phyloP scores from a whole-genome alignment of 2,888 invertebrate genomes.

The Phyllotreta striolata region DNA sequence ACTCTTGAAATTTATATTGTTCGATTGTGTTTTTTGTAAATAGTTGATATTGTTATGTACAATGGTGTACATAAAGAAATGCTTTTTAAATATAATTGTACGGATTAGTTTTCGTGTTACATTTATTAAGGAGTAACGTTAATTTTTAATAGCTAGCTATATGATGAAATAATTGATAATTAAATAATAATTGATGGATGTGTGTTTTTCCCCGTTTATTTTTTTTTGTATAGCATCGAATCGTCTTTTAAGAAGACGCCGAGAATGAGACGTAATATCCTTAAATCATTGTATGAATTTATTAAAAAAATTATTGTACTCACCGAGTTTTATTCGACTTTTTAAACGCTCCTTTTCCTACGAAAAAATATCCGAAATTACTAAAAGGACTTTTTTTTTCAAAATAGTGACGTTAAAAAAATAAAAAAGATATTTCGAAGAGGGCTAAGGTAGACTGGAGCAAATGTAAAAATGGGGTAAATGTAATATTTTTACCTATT shows the following conservation, averaged over 20 bases:
- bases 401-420: too few species aligned
- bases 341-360: too few species aligned
- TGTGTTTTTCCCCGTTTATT: constrained; percentile 51
- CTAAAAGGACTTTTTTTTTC: too few species aligned
- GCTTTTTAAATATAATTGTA: constrained; percentile 46
- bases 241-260: constrained; percentile 31
- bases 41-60: constrained; percentile 54
- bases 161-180: constrained; percentile 17
- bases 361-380: too few species aligned
- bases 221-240: constrained; percentile 33
- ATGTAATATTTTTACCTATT: too few species aligned
- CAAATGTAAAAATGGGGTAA: too few species aligned
- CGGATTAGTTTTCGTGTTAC: constrained; percentile 40
- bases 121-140: constrained; percentile 44
- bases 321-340: too few species aligned
- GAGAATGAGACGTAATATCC: constrained; percentile 38
- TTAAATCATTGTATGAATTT: constrained; percentile 44
- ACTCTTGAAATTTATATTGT: constrained; percentile 35
- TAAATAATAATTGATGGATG: constrained; percentile 45
- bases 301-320: constrained; percentile 38
- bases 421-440: too few species aligned
- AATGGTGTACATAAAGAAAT: constrained; percentile 53
- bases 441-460: too few species aligned
- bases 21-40: constrained; percentile 50
- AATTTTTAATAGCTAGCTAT: constrained; percentile 45